These are phyloP conservation scores for Megatriorchis doriae DNA, from an alignment of 2,113 vertebrate species.

Conservation along the genomic window DNA sequence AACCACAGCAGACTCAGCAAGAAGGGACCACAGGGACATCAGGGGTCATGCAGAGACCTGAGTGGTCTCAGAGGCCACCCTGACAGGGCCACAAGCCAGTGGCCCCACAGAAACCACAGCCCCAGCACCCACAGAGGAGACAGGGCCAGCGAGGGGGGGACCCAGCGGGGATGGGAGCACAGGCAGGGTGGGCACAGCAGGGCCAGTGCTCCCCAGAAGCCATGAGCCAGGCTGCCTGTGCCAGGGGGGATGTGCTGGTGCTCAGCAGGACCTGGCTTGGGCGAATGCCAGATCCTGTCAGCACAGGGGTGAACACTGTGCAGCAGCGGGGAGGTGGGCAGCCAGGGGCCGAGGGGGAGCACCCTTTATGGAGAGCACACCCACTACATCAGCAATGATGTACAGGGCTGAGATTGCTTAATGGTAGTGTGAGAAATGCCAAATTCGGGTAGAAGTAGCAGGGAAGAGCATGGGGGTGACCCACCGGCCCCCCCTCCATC, in stretches of 20 bases:
- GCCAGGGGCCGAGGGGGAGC: no score
- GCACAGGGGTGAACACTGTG: no score
- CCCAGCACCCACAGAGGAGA: neutral
- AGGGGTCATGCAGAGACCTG: neutral
- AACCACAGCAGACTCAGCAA: neutral
- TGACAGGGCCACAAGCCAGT: neutral
- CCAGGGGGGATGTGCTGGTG: neutral
- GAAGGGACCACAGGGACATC: no score
- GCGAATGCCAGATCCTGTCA: neutral
- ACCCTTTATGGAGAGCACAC: no score
- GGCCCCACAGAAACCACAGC: neutral
- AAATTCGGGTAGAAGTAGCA: no score
- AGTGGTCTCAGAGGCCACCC: neutral
- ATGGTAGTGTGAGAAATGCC: neutral
- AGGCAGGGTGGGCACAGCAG: neutral
- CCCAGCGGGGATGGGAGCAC: rapidly evolving
- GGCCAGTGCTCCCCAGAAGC: neutral
- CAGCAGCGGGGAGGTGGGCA: no score
- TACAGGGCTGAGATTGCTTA: no score
- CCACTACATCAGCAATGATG: no score
- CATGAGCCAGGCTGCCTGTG: no score
- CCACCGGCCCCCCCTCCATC: no score
- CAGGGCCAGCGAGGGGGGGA: no score
- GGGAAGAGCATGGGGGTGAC: no score
- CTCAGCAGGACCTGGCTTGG: neutral